Base-by-base conservation (phyloP, 2,888 invertebrate species). In the Diploptera punctata region DNA sequence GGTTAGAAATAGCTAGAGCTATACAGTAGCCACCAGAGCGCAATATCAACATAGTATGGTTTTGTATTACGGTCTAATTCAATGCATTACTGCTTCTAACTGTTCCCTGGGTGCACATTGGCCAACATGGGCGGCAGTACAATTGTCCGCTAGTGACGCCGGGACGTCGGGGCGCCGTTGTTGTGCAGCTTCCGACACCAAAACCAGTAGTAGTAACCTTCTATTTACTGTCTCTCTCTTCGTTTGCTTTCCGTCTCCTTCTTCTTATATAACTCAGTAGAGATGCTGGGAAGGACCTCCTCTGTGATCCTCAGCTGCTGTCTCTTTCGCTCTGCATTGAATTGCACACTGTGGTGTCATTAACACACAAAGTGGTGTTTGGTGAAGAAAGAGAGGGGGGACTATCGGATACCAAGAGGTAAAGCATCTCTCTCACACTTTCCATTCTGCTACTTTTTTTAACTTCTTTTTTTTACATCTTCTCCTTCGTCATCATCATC, bases 41-140 rank as follows among this genome's bases (percentile, higher is more conserved):
- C 68, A 72, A 72, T 72, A 72, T 68, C 72, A 72, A 72, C 72
- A 72, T 72, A 72, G 68, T 52, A 72, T 61, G 72, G 72, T 72
- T 72, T 72, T 68, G 84, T 85, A 86, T 86, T 86, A 86, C 85
- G 83, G 85, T 86, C 86, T 86, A 86, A 86, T 86, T 86, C 86
- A 86, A 86, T 86, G 86, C 86, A 85, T 86, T 86, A 86, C 83
- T 81, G 82, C 82, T 81, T 81, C 81, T 83, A 83, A 83, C 83
- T 82, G 82, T 81, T 80, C 83, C 82, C 82, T 74, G 75, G 83
- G 79, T 80, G 78, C 80, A 82, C 82, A 83, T 83, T 82, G 81
- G 79, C 79, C 77, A 78, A 79, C 79, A 80, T 81, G 83, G 82
- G 81, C 80, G 81, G 71, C 71, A 26, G 68, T 71, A 49, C 67